Percentiles rank a stretch among this genome's conserved stretches.
Conservation (phyloP, 2,113 vertebrate species). For the Podarcis muralis region DNA sequence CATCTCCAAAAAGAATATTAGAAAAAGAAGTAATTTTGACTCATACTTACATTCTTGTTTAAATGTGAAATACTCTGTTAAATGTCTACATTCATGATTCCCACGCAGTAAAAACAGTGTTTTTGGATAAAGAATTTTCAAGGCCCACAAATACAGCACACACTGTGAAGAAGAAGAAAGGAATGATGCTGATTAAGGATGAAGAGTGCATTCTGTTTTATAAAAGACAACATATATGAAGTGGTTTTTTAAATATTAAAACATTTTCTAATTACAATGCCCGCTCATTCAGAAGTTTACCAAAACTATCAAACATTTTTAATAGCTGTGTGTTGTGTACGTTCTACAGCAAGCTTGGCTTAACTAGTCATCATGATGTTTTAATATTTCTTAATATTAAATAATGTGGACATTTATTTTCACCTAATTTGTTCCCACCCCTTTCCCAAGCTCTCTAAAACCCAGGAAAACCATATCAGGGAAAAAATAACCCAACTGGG, state of each 20-base stretch:
- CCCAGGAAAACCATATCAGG: background rate
- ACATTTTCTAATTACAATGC: background rate
- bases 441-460: background rate
- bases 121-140: conserved; percentile 99
- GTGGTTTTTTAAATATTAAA: background rate
- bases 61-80: conserved; percentile 99
- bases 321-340: background rate
- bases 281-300: background rate
- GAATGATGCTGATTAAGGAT: background rate
- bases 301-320: background rate
- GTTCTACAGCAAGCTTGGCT: background rate
- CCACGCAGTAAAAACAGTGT: conserved; percentile 99
- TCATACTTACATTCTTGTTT: conserved; percentile 98
- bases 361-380: rapidly evolving
- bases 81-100: conserved; percentile 99
- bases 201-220: background rate
- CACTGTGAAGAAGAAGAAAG: conserved; percentile 80
- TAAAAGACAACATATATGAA: background rate
- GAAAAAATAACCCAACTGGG: background rate
- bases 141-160: conserved; percentile 99
- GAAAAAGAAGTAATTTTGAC: conserved; percentile 3
- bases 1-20: background rate
- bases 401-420: background rate
- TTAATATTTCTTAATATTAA: background rate
- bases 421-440: background rate